These are phyloP conservation scores for Potorous gilbertii DNA, from an alignment of 2,797 vertebrate genomes.

Conservation along the genomic window DNA sequence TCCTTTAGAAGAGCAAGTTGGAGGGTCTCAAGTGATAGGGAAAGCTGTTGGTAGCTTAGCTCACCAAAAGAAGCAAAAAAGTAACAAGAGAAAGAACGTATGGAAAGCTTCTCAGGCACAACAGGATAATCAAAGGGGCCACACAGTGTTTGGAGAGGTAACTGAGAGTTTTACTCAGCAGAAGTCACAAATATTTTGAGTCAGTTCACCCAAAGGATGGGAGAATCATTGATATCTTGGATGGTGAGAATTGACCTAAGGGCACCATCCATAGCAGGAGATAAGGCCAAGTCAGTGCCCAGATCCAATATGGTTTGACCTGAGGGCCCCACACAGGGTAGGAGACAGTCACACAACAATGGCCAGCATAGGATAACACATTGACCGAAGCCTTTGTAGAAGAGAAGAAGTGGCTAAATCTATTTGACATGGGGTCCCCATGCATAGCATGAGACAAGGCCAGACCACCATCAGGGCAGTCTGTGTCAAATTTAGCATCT, in stretches of 20 bases:
- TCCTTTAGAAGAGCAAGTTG: too few relatives aligned
- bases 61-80: too few relatives aligned
- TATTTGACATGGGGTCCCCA: neutral
- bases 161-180: too few relatives aligned
- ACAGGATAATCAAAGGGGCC: too few relatives aligned
- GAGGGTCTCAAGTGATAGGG: too few relatives aligned
- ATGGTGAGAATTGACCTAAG: neutral
- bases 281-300: neutral
- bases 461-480: neutral
- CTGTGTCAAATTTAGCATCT: neutral
- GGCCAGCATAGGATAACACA: neutral
- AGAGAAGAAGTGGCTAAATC: neutral
- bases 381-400: neutral
- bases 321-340: neutral
- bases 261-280: neutral
- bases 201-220: too few relatives aligned
- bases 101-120: too few relatives aligned
- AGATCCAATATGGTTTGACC: neutral
- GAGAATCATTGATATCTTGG: too few relatives aligned
- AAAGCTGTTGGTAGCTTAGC: too few relatives aligned
- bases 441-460: neutral
- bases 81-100: too few relatives aligned
- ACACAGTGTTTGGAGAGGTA: too few relatives aligned
- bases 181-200: too few relatives aligned
- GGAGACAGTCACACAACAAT: neutral